Conservation (phyloP, 2,888 invertebrate genomes). For the Dynastes hyllus region DNA sequence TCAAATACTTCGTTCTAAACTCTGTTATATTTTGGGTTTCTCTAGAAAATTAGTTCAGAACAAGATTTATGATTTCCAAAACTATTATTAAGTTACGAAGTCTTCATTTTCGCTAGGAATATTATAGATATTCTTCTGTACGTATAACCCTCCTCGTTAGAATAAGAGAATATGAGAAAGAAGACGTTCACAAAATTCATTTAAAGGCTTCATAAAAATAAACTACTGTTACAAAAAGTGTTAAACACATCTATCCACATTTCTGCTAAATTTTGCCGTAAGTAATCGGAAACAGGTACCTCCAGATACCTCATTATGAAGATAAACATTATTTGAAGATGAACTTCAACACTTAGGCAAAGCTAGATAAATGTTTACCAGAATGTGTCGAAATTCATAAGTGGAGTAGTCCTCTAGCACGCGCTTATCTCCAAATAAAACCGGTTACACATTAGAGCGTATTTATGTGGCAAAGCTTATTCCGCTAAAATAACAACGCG, state of each 20-base stretch:
- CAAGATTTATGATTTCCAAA: no score
- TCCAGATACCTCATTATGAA: neutral
- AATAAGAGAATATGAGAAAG: no score
- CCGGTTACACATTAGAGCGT: conserved; percentile 2
- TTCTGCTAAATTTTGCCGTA: neutral
- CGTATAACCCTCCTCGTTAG: no score
- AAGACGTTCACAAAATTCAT: no score
- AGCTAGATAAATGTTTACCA: conserved; percentile 19
- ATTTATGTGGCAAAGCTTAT: conserved; percentile 14
- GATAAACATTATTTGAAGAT: neutral
- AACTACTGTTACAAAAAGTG: no score
- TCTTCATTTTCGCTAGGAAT: no score
- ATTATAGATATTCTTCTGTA: no score
- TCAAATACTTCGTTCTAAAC: no score
- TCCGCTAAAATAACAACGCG: conserved; percentile 31
- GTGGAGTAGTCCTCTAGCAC: neutral
- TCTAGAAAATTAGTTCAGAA: no score
- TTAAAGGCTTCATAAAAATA: no score
- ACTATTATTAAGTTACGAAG: no score
- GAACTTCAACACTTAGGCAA: neutral
- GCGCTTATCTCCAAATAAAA: conserved; percentile 22
- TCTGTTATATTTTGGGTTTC: no score
- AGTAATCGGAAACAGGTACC: neutral
- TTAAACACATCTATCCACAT: neutral
- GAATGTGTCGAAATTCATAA: conserved; percentile 17